A percentile compares a stretch with the other conserved stretches of the same genome.
phyloP scores from a whole-genome alignment of 2,797 vertebrate genomes.

The Chaetophractus vellerosus region DNA sequence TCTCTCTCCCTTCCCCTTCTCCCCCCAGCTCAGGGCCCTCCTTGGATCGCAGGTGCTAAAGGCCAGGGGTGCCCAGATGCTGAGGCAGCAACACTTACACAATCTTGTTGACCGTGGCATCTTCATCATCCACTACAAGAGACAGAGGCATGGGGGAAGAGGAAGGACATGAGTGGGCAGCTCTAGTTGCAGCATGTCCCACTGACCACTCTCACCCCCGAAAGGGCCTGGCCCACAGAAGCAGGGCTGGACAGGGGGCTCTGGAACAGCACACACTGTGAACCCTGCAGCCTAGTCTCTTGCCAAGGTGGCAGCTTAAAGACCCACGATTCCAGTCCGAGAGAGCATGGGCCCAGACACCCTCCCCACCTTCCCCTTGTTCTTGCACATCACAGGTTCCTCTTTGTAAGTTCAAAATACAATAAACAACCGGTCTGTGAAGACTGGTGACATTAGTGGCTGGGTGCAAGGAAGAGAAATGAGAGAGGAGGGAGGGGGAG shows the following conservation, averaged over 20 bases:
- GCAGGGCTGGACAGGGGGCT: neutral
- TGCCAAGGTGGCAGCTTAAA: constrained; percentile 8
- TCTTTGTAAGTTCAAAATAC: constrained; percentile 60
- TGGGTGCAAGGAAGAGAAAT: neutral
- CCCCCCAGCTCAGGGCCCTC: neutral
- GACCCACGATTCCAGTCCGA: neutral
- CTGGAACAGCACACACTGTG: neutral
- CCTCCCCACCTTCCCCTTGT: neutral
- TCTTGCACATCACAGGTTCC: constrained; percentile 43
- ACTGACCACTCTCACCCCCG: neutral
- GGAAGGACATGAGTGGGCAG: constrained; percentile 11
- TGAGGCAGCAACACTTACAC: constrained; percentile 92
- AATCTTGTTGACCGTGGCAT: constrained; percentile 98
- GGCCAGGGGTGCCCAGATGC: neutral
- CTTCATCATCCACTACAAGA: constrained; percentile 94
- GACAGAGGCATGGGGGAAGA: constrained; percentile 17
- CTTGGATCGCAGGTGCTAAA: constrained; percentile 24
- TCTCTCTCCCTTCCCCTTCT: neutral
- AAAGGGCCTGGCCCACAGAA: neutral
- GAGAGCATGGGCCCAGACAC: neutral
- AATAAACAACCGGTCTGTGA: constrained; percentile 31
- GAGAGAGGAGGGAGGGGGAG: neutral
- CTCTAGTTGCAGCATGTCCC: neutral
- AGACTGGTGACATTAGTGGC: neutral
- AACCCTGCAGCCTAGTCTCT: neutral